Evolutionary conservation across 2,888 invertebrate genomes (phyloP).

Genomic region (Chrysodeixis includens): DNA sequence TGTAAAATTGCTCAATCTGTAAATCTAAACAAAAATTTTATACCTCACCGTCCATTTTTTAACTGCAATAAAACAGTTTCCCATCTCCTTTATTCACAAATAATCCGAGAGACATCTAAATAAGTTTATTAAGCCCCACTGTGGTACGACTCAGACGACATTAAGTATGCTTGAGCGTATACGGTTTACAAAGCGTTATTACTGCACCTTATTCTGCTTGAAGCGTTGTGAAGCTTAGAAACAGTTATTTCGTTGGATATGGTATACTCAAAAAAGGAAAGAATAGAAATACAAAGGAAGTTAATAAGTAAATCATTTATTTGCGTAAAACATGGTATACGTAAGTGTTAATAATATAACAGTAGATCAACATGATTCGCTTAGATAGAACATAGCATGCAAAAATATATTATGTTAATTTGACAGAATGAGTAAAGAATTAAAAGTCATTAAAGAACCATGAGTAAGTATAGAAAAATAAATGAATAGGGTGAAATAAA

Average conservation of each 20-base stretch:
- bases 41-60: neutral
- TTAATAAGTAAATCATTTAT: too few relatives aligned
- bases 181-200: conserved; percentile 26
- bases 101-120: conserved; percentile 21
- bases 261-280: conserved; percentile 8
- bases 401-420: too few relatives aligned
- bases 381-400: too few relatives aligned
- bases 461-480: too few relatives aligned
- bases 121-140: conserved; percentile 24
- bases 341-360: too few relatives aligned
- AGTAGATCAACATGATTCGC: too few relatives aligned
- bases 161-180: conserved; percentile 17
- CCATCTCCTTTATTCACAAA: conserved; percentile 9
- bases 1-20: too few relatives aligned
- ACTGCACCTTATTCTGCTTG: conserved; percentile 18
- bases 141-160: conserved; percentile 18
- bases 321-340: too few relatives aligned
- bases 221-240: neutral
- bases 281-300: too few relatives aligned
- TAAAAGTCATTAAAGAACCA: too few relatives aligned
- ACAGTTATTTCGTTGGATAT: conserved; percentile 7
- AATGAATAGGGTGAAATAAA: too few relatives aligned
- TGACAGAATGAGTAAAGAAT: too few relatives aligned
- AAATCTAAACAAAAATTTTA: neutral
- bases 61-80: neutral